Base-by-base conservation (phyloP, 2,113 vertebrate species). In the Sinocyclocheilus maitianheensis region DNA sequence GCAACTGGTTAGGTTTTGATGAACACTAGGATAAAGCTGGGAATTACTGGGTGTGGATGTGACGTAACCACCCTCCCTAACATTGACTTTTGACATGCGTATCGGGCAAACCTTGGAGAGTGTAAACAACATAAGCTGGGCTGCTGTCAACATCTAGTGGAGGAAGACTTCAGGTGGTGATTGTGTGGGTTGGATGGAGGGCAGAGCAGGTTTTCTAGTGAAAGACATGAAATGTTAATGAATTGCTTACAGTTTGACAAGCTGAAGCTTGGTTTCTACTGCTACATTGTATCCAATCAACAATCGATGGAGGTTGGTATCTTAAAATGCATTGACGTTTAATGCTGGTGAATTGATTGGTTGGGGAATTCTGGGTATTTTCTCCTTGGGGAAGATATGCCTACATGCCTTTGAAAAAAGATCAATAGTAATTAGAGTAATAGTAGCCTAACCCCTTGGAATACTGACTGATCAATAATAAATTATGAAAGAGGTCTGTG, bases 401-500 rank as follows among this genome's bases (percentile, higher is more conserved):
- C 40, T 46, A 22, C 40, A 16, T 14, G 74, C 13, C 22, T 51
- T 46, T 24, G 5, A 76, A 48, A 46, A 26, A 13, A 76, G 6
- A 76, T 76, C 74, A 51, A 51, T 76, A 76, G 74, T 26, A 76
- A 76, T 76, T 51, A 76, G 40, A 26, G 10, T 26, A 30, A 11
- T 14, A 4, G 22, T 51, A 26, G 26, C 74, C 74, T 51, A 26
- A 51, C 74, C 74, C n/a, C 5, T 14, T 51, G n/a, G 74, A 24
- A 51, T 14, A 51, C 13, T 14, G n/a, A 76, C 26, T 7, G 43
- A 51, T 76, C 74, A 46, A 51, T 11, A 6, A 51, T 48, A 46
- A 76, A 76, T 14, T 6, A 24, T 76, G 12, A 76, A 26, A 26
- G 65, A 51, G n/a, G 43, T 24, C 1, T 14, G 65, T 69, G 65